Conservation (phyloP, 2,113 vertebrate genomes). For the Megaptera novaeangliae region DNA sequence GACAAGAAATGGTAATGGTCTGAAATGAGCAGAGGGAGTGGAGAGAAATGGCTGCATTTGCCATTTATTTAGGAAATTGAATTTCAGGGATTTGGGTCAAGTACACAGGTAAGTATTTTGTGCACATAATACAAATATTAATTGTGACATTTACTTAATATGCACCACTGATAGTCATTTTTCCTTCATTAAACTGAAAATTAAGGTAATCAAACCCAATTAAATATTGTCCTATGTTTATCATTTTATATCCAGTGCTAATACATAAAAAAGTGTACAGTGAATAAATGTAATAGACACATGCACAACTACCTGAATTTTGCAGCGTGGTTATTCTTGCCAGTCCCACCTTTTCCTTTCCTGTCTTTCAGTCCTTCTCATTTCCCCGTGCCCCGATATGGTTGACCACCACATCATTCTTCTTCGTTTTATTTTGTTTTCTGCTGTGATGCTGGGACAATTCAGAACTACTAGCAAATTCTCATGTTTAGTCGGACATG, state of each 20-base stretch:
- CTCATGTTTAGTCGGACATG: background rate
- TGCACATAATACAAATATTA: background rate
- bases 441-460: background rate
- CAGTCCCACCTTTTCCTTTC: background rate
- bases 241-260: background rate
- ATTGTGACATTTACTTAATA: background rate
- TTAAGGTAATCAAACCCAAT: background rate
- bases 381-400: background rate
- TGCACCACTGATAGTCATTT: background rate
- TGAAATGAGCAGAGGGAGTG: background rate
- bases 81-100: constrained; percentile 5
- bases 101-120: background rate
- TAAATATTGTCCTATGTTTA: background rate
- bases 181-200: constrained; percentile 25
- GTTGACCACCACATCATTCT: background rate
- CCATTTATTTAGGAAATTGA: background rate
- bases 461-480: background rate
- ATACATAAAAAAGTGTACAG: background rate
- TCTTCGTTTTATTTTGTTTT: background rate
- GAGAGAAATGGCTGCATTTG: background rate
- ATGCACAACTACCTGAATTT: background rate
- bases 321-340: background rate
- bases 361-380: background rate
- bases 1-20: background rate
- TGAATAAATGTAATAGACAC: background rate